Conservation (phyloP, 2,113 vertebrate genomes). For the Phocoena phocoena region DNA sequence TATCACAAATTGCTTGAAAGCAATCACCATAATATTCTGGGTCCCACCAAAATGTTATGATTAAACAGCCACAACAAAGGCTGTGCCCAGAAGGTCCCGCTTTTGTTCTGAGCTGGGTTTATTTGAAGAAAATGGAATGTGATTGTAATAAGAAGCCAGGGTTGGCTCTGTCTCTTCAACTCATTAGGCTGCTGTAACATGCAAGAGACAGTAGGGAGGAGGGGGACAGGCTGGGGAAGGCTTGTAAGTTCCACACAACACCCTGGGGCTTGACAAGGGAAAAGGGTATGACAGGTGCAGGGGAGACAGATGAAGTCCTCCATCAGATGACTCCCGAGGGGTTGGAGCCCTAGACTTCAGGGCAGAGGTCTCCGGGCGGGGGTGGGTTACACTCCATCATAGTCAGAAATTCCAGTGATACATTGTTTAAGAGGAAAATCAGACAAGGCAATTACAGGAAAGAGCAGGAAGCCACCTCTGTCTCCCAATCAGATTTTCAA, state of each 20-base stretch:
- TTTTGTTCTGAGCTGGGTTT: slow-evolving; percentile 63
- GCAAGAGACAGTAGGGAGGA: neutral
- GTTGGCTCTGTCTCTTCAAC: slow-evolving; percentile 46
- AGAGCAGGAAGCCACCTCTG: slow-evolving; percentile 68
- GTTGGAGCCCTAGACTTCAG: slow-evolving; percentile 29
- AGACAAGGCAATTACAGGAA: slow-evolving; percentile 74
- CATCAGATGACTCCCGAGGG: neutral
- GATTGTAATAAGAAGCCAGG: slow-evolving; percentile 72
- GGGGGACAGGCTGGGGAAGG: neutral
- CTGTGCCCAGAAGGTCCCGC: slow-evolving; percentile 59
- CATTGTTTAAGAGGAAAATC: slow-evolving; percentile 68
- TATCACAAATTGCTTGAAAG: slow-evolving; percentile 68
- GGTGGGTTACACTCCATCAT: slow-evolving; percentile 54
- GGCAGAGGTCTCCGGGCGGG: slow-evolving; percentile 50
- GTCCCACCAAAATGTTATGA: slow-evolving; percentile 71
- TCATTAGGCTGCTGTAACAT: slow-evolving; percentile 61
- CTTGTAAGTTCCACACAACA: slow-evolving; percentile 36
- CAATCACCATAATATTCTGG: slow-evolving; percentile 17
- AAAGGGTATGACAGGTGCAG: slow-evolving; percentile 66
- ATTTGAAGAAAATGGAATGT: slow-evolving; percentile 74
- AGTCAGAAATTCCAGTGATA: slow-evolving; percentile 62
- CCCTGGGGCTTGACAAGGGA: slow-evolving; percentile 58
- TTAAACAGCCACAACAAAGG: slow-evolving; percentile 65
- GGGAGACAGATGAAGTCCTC: slow-evolving; percentile 32
- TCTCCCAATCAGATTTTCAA: slow-evolving; percentile 75